Evolutionary conservation across 1,140 invertebrate genomes (phyloP), one percentile per base, ranked within the genome.

Genomic region (Bombus haemorrhoidalis): DNA sequence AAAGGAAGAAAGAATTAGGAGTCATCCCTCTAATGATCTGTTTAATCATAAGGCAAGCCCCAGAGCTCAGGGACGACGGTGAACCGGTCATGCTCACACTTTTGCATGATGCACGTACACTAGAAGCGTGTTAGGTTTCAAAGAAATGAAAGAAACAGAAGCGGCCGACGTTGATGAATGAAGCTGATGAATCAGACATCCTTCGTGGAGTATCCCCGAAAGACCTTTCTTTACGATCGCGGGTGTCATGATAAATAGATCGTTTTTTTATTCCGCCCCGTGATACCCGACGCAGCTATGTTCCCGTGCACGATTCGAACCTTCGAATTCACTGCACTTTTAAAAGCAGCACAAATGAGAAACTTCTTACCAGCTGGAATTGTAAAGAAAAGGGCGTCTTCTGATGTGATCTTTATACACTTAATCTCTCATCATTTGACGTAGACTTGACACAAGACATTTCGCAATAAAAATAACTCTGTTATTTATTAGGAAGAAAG

Each of bases 111-210:
- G 89, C 84, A 83, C 88, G 73, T 89, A 81, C 84, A 72, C 84
- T 85, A 85, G 74, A 76, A 87, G 69, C 84, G 89, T 91, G 81
- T 90, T 86, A 57, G 73, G 87, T 90, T 91, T 91, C 90, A 91
- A 90, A 90, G 90, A 91, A 91, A 91, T 91, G 90, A 91, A 91
- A 91, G 90, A 91, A 91, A 91, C 90, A 91, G 90, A 90, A 89
- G 87, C 90, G 82, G 62, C 37, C 57, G 90, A 91, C 90, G 89
- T 91, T 91, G 90, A 91, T 90, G 90, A 91, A 91, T 91, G 90
- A 91, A 91, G 77, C 90, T 90, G 90, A 91, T 91, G 90, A 91
- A 91, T 91, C 90, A 91, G 90, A 90, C 90, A 91, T 89, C 89
- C 87, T 83, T 59, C 75, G 81, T 86, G 87, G 75, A 90, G 86